Evolutionary conservation across 2,113 vertebrate genomes (phyloP).

Genomic region (Ailurus styani): DNA sequence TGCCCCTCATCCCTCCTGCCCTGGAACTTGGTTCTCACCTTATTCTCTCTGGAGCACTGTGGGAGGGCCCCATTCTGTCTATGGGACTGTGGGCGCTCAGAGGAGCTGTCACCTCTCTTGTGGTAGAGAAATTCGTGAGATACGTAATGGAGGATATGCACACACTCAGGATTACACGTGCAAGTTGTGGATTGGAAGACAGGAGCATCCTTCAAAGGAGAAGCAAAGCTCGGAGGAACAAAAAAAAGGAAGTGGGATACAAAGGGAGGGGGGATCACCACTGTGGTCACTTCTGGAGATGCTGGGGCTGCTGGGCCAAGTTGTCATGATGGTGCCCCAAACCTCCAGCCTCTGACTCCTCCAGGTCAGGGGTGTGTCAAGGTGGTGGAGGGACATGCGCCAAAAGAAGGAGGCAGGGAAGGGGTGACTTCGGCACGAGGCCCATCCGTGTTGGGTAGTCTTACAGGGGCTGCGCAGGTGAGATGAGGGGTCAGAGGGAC

Average conservation of each 20-base stretch:
- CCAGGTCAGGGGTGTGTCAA: background rate
- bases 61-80: conserved; percentile 84
- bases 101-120: conserved; percentile 88
- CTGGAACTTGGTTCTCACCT: conserved; percentile 86
- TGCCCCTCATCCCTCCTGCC: conserved; percentile 91
- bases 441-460: background rate
- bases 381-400: background rate
- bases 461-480: background rate
- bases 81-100: conserved; percentile 89
- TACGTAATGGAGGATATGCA: conserved; percentile 83
- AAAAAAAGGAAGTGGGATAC: conserved; percentile 31
- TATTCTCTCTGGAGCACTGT: conserved; percentile 24
- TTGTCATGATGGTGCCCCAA: conserved; percentile 87
- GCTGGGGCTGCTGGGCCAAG: conserved; percentile 85
- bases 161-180: conserved; percentile 65
- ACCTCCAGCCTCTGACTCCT: background rate
- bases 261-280: conserved; percentile 79
- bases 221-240: conserved; percentile 44
- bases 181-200: conserved; percentile 50
- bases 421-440: background rate
- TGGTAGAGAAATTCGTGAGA: conserved; percentile 90
- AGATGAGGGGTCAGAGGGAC: background rate
- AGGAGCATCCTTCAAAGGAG: conserved; percentile 14
- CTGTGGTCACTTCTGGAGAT: conserved; percentile 88
- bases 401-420: background rate